These are phyloP conservation scores for Myiothlypis chrysogaster DNA, from an alignment of 2,797 vertebrate species.

Conservation along the genomic window DNA sequence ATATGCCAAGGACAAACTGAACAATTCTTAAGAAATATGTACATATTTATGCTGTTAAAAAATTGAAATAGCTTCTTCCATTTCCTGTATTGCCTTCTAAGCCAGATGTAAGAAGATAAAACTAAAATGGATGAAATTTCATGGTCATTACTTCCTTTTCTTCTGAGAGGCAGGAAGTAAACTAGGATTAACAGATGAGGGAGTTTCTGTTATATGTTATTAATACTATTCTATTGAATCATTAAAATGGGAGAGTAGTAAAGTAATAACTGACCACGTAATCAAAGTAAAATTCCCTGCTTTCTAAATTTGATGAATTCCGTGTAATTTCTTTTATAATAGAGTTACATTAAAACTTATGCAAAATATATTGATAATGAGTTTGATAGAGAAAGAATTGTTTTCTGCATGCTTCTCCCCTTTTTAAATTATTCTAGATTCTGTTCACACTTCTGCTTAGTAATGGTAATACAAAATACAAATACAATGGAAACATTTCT, in stretches of 20 bases:
- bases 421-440: neutral
- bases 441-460: neutral
- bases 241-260: neutral
- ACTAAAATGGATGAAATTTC: neutral
- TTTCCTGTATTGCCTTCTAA: neutral
- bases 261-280: neutral
- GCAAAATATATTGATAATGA: neutral
- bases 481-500: neutral
- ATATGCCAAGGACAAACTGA: neutral
- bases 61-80: neutral
- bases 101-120: neutral
- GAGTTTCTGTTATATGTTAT: neutral
- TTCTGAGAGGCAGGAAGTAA: neutral
- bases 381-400: neutral
- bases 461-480: neutral
- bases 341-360: neutral
- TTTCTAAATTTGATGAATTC: neutral
- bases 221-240: neutral
- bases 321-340: neutral
- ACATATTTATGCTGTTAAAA: neutral
- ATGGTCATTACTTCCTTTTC: neutral
- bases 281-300: neutral
- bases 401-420: accelerated
- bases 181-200: neutral
- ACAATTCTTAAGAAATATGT: neutral